These are phyloP conservation scores for Molossus alvarezi DNA, from an alignment of 2,797 vertebrate genomes.

Conservation along the genomic window DNA sequence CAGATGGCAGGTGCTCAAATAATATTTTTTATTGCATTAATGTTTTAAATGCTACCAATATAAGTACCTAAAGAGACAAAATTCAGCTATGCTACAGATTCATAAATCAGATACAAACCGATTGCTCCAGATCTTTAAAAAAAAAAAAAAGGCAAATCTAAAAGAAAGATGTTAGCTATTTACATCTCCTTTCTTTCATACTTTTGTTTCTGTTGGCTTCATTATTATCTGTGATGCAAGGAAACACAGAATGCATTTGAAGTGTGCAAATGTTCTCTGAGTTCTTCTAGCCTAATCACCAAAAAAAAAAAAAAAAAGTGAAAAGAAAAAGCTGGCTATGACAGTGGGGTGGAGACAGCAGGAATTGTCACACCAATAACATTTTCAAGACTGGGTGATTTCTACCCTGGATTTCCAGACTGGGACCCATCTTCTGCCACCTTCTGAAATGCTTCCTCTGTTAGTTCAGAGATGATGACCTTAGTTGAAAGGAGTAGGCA, in stretches of 20 bases:
- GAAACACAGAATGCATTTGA: constrained; percentile 6
- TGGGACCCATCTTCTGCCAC: constrained; percentile 52
- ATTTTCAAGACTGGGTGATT: background rate
- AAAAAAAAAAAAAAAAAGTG: background rate
- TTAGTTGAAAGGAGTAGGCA: constrained; percentile 31
- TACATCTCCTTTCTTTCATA: background rate
- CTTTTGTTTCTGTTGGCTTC: constrained; percentile 25
- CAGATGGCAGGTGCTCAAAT: background rate
- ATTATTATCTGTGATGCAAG: background rate
- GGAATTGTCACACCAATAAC: background rate
- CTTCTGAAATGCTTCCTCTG: constrained; percentile 71
- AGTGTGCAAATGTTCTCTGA: background rate
- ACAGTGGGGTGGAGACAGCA: background rate
- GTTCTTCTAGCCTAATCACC: background rate
- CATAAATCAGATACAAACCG: background rate
- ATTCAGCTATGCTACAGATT: background rate
- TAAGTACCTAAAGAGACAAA: background rate
- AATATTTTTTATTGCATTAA: background rate
- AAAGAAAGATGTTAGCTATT: background rate
- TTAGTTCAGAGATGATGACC: constrained; percentile 46
- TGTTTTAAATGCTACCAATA: background rate
- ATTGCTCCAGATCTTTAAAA: background rate
- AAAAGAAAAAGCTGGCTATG: background rate
- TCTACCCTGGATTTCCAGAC: constrained; percentile 54
- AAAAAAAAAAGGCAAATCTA: background rate